phyloP scores from a whole-genome alignment of 2,888 invertebrate genomes.

The Drosophila fungiperda region DNA sequence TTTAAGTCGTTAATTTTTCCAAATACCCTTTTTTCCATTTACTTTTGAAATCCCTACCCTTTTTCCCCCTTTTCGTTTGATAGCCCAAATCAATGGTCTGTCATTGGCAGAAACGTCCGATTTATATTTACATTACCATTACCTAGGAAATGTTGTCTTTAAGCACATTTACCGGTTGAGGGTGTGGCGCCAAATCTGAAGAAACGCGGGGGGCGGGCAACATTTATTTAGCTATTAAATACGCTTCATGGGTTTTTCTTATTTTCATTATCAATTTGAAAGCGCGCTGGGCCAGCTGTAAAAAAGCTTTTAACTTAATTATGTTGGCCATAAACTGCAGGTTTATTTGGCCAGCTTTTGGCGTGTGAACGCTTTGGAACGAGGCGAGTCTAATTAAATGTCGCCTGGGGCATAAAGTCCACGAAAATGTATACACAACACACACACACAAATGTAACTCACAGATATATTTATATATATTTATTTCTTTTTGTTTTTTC shows the following conservation, averaged over 20 bases:
- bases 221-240: constrained; percentile 78
- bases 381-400: constrained; percentile 74
- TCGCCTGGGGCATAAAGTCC: constrained; percentile 65
- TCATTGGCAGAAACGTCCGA: constrained; percentile 45
- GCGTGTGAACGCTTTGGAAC: constrained; percentile 65
- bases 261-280: constrained; percentile 78
- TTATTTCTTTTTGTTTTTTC: neutral
- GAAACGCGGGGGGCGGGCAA: constrained; percentile 1
- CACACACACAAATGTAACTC: constrained; percentile 16
- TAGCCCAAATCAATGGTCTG: constrained; percentile 57
- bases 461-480: constrained; percentile 23
- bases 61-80: constrained; percentile 45
- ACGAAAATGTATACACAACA: constrained; percentile 20
- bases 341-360: constrained; percentile 70
- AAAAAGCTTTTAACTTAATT: constrained; percentile 81
- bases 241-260: constrained; percentile 73
- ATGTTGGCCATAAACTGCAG: constrained; percentile 81
- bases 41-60: constrained; percentile 18
- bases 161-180: constrained; percentile 45
- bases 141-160: constrained; percentile 22
- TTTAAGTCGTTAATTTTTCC: neutral
- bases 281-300: constrained; percentile 58
- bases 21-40: neutral
- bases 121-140: constrained; percentile 45
- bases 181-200: constrained; percentile 50